phyloP scores from a whole-genome alignment of 2,888 invertebrate species.

The Dolomedes plantarius region DNA sequence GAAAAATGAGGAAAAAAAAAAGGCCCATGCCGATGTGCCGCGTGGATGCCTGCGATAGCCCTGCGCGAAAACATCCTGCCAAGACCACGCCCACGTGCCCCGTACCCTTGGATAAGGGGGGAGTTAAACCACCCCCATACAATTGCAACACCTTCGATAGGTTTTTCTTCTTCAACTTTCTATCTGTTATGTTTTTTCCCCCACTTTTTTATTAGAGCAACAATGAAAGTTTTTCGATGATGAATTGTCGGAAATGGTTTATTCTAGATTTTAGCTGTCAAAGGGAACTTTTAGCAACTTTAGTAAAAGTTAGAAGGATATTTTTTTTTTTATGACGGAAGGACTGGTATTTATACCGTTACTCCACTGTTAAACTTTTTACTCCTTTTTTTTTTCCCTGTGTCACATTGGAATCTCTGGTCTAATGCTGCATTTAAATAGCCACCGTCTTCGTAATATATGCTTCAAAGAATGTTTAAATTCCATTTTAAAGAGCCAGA shows the following conservation, averaged over 20 bases:
- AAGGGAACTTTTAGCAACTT: neutral
- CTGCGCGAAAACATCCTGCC: conserved; percentile 48
- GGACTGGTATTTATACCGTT: no score
- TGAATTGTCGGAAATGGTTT: conserved; percentile 18
- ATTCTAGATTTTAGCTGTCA: neutral
- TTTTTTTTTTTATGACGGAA: no score
- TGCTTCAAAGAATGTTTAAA: no score
- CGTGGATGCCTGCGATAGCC: conserved; percentile 64
- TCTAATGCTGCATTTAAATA: no score
- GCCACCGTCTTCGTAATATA: no score
- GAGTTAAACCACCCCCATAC: neutral
- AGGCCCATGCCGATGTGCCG: conserved; percentile 51
- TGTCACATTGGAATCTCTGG: no score
- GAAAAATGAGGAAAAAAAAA: conserved; percentile 54
- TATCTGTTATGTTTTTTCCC: neutral
- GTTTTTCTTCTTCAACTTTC: neutral
- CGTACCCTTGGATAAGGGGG: neutral
- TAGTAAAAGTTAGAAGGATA: no score
- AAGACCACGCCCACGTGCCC: conserved; percentile 14
- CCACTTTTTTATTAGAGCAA: neutral
- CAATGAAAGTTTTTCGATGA: neutral
- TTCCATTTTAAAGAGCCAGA: no score
- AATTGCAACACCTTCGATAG: neutral
- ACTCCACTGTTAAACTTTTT: no score
- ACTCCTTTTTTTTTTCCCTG: no score